Base-by-base conservation (phyloP, 2,888 invertebrate genomes). In the Euzetes globulus region DNA sequence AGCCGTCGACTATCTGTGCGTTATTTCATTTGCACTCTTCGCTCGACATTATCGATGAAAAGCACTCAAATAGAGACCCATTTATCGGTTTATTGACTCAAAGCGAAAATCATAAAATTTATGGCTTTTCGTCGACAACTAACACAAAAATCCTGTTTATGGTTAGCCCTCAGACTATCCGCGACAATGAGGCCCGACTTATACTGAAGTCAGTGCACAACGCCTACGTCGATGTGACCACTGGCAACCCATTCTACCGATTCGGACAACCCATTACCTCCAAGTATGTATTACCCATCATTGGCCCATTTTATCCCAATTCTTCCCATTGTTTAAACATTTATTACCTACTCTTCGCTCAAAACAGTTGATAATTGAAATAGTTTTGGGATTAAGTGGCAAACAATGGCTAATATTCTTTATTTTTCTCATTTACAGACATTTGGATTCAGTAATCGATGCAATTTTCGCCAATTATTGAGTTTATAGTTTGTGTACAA, bases 11-110 rank as follows among this genome's bases (percentile, higher is more conserved):
- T 11, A 73, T 73, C 19, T 58, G 65, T 22, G 27, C 73, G 11
- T 27, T 76, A 29, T 77, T 75, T 47, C 58, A 71, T 25, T 58
- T 77, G 55, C 76, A 77, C 68, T 63, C 77, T 17, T 75, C 58
- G 19, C 37, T 77, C n/a, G 77, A 77, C 37, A 77, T 77, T 17
- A 63, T 77, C 25, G 74, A 77, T 52, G 77, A 77, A 33, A 76
- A 70, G 58, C 73, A 72, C 29, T 33, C 50, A 27, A 75, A 65
- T 60, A 58, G 76, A 22, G 77, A 77, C 15, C 55, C 63, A 27
- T 77, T 72, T 74, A 52, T 77, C 11, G 77, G 77, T 50, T 19
- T 74, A 13, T 41, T 72, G 5, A 50, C 70, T 55, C 77, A 76
- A 74, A 63, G 68, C 55, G 77, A 77, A 55, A 71, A 17, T 9